Base-by-base conservation (phyloP, 2,888 invertebrate genomes). In the Amphipoea lucens region DNA sequence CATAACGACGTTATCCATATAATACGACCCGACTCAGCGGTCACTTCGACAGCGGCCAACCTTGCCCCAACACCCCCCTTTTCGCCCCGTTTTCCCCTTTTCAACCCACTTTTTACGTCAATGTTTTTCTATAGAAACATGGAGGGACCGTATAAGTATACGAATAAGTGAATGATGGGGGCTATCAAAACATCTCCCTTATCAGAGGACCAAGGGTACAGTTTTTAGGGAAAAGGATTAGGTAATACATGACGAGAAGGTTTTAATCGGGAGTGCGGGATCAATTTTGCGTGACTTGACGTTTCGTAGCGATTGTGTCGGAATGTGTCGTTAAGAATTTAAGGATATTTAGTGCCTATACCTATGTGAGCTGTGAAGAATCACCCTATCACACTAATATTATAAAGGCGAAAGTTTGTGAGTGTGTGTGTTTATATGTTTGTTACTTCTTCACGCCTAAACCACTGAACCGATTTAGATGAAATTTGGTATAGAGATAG, bases 11-110 rank as follows among this genome's bases (percentile, higher is more conserved):
- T 96, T 96, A 96, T 95, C 95, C 96, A 96, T 94, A 96, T 95
- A 96, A 96, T 95, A 93, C 95, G 92, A 96, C 97, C 97, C 96
- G 96, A 91, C 96, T 97, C 96, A 96, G 96, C 95, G 96, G 96
- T 96, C 97, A 96, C 95, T 96, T 96, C 96, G 96, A 96, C 96
- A 96, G 95, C 95, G 96, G 95, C 93, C 93, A 93, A 94, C 96
- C 95, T 95, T 95, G 93, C 93, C 95, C 93, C 90, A 94, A 93
- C 93, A 78, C 77, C 88, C 91, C 92, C 88, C 87, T 91, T 94
- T 94, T 93, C 65, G 6, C 66, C 79, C 72, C 40, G 11, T 67
- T 74, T 36, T 20, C 90, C 92, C 89, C 89, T 91, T 94, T 92
- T 76, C 95, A 95, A 93, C 95, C 96, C 96, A 95, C 94, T 97